Evolutionary conservation across 35 echinoderm and acorn worm genomes (phyloP), one percentile per base, ranked within the genome.

Genomic region (Chiridota heheva): DNA sequence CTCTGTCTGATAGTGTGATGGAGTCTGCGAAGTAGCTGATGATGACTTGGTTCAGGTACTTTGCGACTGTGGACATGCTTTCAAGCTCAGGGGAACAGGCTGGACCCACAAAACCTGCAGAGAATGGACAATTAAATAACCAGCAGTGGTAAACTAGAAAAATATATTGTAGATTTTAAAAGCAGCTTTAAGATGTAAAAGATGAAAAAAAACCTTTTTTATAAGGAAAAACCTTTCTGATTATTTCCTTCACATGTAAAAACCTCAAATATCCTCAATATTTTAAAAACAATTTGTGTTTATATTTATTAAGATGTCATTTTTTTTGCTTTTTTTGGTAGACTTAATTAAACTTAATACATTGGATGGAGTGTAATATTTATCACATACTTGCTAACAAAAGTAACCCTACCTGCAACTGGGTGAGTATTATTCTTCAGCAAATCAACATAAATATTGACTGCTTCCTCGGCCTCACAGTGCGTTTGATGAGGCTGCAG

Each of bases 21-120:
- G 66, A 69, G 41, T 84, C 81, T 20, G 81, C 47, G 56, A 65
- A 68, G 63, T 83, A 83, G 13, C 53, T 63, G 24, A 83, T 68
- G 12, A 83, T 83, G 42, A 83, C 40, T 44, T 67, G 60, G 29
- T 67, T 83, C 38, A 83, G 70, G 30, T 83, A 83, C 27, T 83
- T 83, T 13, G 80, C 67, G 39, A 83, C 30, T 3, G 62, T 64
- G 36, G 80, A 65, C 1, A 83, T 57, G 22, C 47, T 83, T 46
- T 83, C 80, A 47, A 41, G 47, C 27, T 68, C 80, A 34, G 39
- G 1, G 10, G 80, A 83, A 70, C 80, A 83, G 7, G 44, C 42
- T 48, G 80, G 80, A 5, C 80, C 80, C 36, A 49, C 5, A 8
- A 45, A 44, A 17, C 37, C 71, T 38, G 7, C 15, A 38, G 8